phyloP scores from a whole-genome alignment of 2,797 vertebrate species.

The Nannoperca obscura region DNA sequence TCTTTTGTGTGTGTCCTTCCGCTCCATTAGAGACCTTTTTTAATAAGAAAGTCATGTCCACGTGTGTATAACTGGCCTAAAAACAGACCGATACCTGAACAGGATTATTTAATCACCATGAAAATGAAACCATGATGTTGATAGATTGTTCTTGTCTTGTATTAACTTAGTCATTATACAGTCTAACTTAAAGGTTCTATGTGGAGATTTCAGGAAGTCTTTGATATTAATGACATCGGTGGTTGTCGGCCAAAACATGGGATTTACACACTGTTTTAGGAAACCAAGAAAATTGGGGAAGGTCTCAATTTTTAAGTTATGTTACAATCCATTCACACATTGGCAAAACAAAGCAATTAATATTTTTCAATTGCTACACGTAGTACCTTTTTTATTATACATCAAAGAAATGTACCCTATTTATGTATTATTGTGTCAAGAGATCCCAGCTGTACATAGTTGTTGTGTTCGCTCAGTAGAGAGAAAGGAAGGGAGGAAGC shows the following conservation, averaged over 20 bases:
- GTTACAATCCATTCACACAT: too few species aligned
- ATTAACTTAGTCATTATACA: not conserved
- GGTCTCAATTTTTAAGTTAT: too few species aligned
- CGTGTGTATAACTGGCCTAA: not conserved
- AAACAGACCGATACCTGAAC: not conserved
- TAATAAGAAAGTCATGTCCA: not conserved
- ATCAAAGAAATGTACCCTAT: not conserved
- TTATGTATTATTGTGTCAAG: not conserved
- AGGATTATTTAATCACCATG: not conserved
- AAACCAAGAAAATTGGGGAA: too few species aligned
- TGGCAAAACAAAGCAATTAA: too few species aligned
- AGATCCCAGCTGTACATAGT: not conserved
- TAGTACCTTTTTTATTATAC: too few species aligned
- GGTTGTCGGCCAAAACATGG: too few species aligned
- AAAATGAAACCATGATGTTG: not conserved
- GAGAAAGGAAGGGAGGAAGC: not conserved
- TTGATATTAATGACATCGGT: too few species aligned
- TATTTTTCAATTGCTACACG: too few species aligned
- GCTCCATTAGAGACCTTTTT: slow-evolving; percentile 14
- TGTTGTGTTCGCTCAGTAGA: not conserved
- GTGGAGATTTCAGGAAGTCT: too few species aligned
- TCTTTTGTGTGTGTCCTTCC: slow-evolving; percentile 4
- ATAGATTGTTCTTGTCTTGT: not conserved
- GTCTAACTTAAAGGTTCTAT: too few species aligned
- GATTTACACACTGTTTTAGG: too few species aligned